These are phyloP conservation scores for Chlorospingus semifuscus DNA, from an alignment of 2,797 vertebrate species.

Conservation along the genomic window DNA sequence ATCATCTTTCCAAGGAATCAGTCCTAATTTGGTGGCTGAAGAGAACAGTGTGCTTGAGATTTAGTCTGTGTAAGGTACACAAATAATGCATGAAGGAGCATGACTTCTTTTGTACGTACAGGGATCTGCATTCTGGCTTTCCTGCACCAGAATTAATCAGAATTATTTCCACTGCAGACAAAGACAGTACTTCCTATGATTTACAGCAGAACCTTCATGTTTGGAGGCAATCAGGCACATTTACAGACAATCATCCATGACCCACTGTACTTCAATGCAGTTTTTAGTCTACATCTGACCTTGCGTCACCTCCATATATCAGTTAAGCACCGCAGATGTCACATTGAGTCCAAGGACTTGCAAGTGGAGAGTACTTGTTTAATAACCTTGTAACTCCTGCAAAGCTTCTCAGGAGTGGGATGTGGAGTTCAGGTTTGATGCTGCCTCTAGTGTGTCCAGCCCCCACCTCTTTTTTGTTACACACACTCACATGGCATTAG, in stretches of 20 bases:
- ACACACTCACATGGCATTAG: neutral
- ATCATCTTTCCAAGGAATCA: neutral
- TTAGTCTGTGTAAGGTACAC: neutral
- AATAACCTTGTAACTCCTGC: neutral
- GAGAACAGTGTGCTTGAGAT: neutral
- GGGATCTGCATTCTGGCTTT: neutral
- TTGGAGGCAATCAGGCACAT: neutral
- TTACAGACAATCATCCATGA: neutral
- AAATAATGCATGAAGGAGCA: neutral
- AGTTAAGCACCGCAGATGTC: neutral
- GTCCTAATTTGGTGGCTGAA: neutral
- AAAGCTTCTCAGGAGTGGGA: neutral
- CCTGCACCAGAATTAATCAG: neutral
- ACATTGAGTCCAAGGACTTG: neutral
- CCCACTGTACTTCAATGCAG: neutral
- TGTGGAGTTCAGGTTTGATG: neutral
- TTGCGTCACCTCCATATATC: neutral
- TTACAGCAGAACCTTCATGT: neutral
- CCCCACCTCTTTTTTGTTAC: neutral
- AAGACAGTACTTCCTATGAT: neutral
- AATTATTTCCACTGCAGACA: neutral
- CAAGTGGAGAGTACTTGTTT: neutral
- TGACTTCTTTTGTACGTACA: neutral
- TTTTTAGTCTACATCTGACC: neutral
- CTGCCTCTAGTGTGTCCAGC: neutral